Base-by-base conservation (phyloP, 2,888 invertebrate genomes). In the Dioctria rufipes region DNA sequence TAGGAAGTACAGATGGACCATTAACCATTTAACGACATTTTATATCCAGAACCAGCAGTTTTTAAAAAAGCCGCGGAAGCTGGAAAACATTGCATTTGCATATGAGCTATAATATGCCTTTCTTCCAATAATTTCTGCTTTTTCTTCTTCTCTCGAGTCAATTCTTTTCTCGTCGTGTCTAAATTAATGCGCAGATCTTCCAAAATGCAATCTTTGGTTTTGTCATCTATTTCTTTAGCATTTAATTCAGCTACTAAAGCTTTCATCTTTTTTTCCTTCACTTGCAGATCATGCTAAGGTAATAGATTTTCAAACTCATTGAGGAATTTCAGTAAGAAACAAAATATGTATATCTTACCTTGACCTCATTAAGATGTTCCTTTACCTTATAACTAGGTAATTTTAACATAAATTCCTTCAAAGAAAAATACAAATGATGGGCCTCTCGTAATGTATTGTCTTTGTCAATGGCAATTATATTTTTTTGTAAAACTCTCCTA, bases 331-430 rank as follows among this genome's bases (percentile, higher is more conserved):
- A 25, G 25, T 25, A 25, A 25, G 25, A 25, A 25, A 25, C 25
- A 25, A 25, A 25, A 25, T 25, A 25, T 25, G 25, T 46, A 8
- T 42, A 25, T 71, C 67, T 51, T 51, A 88, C 89, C 86, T 88
- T 88, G 5, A 87, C 87, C 78, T 86, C 86, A 71, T 88, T 88
- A 0, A 89, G 83, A 81, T 88, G 86, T 37, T 87, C 87, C 79
- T 88, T 86, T 11, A 89, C 85, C 83, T 88, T 87, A 81, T 88
- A 86, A 40, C 87, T 88, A 5, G 89, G 89, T 4, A 89, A 82
- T 78, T 88, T 88, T 0, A 86, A 82, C 86, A 88, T 88, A 61
- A 88, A 88, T 75, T 89, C 87, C 71, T 87, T 88, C 3, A 89
- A 84, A 0, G 88, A 87, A 2, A 84, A 84, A 65, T 89, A 89